phyloP scores from a whole-genome alignment of 2,797 vertebrate genomes.

The Falco naumanni region DNA sequence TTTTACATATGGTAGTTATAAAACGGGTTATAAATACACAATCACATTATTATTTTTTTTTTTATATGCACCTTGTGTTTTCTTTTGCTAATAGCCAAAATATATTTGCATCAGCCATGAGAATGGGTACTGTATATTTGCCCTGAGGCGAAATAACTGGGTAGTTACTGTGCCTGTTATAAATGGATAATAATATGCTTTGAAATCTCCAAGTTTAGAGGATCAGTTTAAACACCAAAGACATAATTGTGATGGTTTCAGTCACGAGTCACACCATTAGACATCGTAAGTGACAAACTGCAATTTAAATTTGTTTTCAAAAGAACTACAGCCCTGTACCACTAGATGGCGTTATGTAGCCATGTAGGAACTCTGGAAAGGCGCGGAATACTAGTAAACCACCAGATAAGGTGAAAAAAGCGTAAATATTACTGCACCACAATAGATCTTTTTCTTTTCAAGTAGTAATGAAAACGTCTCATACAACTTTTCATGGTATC shows the following conservation, averaged over 20 bases:
- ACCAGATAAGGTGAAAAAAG: neutral
- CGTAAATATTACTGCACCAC: neutral
- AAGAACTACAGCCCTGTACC: neutral
- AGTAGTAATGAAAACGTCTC: neutral
- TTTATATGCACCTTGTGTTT: neutral
- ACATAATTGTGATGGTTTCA: neutral
- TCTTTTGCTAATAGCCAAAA: neutral
- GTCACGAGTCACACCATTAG: neutral
- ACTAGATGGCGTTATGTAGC: conserved; percentile 66
- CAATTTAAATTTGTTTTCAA: neutral
- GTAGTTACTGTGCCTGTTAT: neutral
- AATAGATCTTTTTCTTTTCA: neutral
- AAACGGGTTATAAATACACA: neutral
- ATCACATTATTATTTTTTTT: neutral
- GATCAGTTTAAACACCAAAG: neutral
- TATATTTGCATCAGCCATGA: neutral
- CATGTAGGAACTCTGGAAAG: neutral
- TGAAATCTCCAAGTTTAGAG: neutral
- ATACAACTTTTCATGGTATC: neutral
- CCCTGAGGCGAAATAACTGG: neutral
- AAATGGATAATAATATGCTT: neutral
- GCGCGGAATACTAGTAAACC: neutral
- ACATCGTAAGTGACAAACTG: neutral
- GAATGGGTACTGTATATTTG: neutral
- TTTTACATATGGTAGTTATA: too few relatives aligned